A percentile compares a stretch with the other conserved stretches of the same genome.
Conservation (phyloP, 2,888 invertebrate species). For the Macrosoma leucophasiata region DNA sequence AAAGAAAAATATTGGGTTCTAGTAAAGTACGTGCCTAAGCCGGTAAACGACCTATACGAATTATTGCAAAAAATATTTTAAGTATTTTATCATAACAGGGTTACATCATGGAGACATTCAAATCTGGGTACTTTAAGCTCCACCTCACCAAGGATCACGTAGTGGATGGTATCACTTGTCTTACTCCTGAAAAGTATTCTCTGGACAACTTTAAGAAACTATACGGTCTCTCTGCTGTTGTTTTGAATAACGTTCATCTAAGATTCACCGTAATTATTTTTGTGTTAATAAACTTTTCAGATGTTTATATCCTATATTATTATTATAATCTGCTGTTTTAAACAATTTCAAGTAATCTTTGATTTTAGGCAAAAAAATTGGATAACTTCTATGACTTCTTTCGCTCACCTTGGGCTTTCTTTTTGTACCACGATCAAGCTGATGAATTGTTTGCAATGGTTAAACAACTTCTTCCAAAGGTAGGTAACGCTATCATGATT, state of each 20-base stretch:
- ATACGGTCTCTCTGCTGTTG: constrained; percentile 81
- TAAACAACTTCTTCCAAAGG: constrained; percentile 59
- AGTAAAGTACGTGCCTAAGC: no score
- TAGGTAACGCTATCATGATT: no score
- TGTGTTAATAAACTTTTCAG: no score
- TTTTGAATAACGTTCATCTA: constrained; percentile 80
- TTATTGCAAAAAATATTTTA: no score
- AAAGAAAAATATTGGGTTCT: no score
- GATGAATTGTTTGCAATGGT: constrained; percentile 61
- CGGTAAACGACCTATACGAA: no score
- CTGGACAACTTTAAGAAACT: constrained; percentile 77
- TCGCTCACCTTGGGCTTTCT: constrained; percentile 78
- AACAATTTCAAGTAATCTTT: constrained; percentile 22
- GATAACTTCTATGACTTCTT: constrained; percentile 81
- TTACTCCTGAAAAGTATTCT: constrained; percentile 71
- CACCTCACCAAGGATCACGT: constrained; percentile 69
- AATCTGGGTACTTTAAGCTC: constrained; percentile 79
- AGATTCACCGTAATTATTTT: constrained; percentile 72
- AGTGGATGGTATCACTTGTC: constrained; percentile 79
- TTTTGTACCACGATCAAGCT: constrained; percentile 78
- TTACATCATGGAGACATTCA: constrained; percentile 75
- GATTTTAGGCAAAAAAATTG: constrained; percentile 66
- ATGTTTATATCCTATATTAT: no score
- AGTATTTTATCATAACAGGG: constrained; percentile 59
- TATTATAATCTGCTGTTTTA: no score